Percentiles rank a stretch among this genome's conserved stretches.
Conservation (phyloP, 1,140 invertebrate species). For the Conus ventricosus region DNA sequence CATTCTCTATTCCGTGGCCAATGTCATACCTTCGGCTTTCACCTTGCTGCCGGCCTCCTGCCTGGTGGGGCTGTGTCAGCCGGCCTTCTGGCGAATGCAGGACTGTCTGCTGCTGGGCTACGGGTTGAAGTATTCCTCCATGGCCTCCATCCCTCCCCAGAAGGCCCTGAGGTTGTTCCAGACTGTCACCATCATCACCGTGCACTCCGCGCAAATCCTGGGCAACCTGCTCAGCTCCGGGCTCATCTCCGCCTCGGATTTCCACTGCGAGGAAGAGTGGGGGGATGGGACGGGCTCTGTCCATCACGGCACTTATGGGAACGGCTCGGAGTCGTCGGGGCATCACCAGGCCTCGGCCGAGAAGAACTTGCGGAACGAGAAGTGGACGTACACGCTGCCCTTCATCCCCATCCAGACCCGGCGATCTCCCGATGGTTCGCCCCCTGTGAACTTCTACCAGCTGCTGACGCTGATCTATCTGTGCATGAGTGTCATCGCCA, state of each 20-base stretch:
- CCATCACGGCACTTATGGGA: neutral
- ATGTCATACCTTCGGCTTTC: conserved; percentile 53
- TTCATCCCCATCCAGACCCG: conserved; percentile 50
- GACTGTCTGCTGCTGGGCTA: conserved; percentile 50
- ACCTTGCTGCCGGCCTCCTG: conserved; percentile 53
- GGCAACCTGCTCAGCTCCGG: conserved; percentile 54
- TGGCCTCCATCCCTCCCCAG: conserved; percentile 44
- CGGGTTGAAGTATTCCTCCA: conserved; percentile 47
- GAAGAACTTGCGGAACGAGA: conserved; percentile 31
- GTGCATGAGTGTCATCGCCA: conserved; percentile 50
- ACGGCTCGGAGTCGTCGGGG: neutral
- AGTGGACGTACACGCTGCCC: conserved; percentile 54
- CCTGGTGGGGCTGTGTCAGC: conserved; percentile 51
- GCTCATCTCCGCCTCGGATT: conserved; percentile 49
- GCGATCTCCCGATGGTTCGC: conserved; percentile 31
- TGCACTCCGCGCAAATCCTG: conserved; percentile 54
- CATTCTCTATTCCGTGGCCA: conserved; percentile 53
- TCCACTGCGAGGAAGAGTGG: conserved; percentile 47
- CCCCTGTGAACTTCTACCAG: conserved; percentile 51
- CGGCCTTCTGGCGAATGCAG: conserved; percentile 53
- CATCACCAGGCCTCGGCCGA: neutral
- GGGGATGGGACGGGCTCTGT: conserved; percentile 8
- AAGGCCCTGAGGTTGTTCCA: conserved; percentile 50
- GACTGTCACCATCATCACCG: conserved; percentile 50
- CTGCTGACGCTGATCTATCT: conserved; percentile 52